These are phyloP conservation scores for Propithecus perrieri DNA, from an alignment of 2,797 vertebrate genomes.

Conservation along the genomic window DNA sequence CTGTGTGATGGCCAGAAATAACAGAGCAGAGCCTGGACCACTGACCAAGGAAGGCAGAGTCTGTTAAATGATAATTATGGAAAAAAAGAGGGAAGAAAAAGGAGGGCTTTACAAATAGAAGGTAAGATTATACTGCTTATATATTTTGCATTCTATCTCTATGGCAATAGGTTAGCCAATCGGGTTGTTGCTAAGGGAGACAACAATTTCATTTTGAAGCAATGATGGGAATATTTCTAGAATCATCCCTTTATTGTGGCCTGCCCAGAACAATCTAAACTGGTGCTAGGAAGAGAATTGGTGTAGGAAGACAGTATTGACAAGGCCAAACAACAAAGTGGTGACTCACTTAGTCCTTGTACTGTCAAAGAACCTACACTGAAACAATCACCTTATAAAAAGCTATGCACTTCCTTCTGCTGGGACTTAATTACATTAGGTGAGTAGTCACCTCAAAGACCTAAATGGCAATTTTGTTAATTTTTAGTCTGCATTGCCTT, in stretches of 20 bases:
- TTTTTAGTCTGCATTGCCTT: not conserved
- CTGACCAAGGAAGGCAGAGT: not conserved
- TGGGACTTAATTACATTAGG: not conserved
- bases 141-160: constrained; percentile 64
- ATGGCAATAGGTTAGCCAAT: constrained; percentile 61
- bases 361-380: not conserved
- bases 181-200: constrained; percentile 69
- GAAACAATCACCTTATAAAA: not conserved
- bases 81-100: not conserved
- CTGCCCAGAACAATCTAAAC: constrained; percentile 32
- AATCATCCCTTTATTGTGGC: constrained; percentile 35
- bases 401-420: not conserved
- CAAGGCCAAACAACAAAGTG: not conserved
- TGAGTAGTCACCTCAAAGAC: not conserved
- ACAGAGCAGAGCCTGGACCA: not conserved
- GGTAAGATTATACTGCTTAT: not conserved
- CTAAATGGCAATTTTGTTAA: not conserved
- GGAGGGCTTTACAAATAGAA: not conserved
- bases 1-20: not conserved
- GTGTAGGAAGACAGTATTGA: not conserved
- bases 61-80: not conserved
- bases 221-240: constrained; percentile 23
- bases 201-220: constrained; percentile 20
- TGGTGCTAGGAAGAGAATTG: not conserved
- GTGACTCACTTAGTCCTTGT: not conserved